Conservation (phyloP, 2,888 invertebrate species). For the Carcina quercana region DNA sequence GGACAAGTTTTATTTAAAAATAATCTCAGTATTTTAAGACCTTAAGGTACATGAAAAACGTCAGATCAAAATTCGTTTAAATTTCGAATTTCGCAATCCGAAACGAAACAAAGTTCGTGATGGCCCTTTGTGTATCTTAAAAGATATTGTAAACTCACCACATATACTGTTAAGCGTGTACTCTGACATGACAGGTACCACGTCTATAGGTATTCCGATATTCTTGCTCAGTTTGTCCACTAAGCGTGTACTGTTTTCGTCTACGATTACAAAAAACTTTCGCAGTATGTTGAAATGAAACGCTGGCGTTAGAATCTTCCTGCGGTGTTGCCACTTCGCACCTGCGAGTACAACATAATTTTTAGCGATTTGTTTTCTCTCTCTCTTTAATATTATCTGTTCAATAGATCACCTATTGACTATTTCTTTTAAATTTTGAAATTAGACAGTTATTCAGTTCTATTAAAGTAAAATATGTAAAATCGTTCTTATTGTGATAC, state of each 20-base stretch:
- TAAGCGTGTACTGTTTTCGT: conserved; percentile 54
- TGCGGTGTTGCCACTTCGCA: conserved; percentile 74
- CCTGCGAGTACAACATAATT: conserved; percentile 32
- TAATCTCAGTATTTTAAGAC: too few relatives aligned
- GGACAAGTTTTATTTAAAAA: too few relatives aligned
- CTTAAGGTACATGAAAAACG: too few relatives aligned
- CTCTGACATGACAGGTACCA: conserved; percentile 70
- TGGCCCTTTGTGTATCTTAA: too few relatives aligned
- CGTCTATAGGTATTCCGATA: conserved; percentile 40
- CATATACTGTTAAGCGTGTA: conserved; percentile 76
- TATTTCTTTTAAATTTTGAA: too few relatives aligned
- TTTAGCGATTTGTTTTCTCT: not conserved
- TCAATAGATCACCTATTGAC: too few relatives aligned
- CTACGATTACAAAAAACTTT: conserved; percentile 47
- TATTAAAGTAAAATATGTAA: not conserved
- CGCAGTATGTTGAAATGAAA: conserved; percentile 78
- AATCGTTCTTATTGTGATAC: conserved; percentile 9
- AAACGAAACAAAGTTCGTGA: too few relatives aligned
- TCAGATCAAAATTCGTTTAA: too few relatives aligned
- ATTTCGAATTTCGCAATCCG: too few relatives aligned
- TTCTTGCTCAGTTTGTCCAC: conserved; percentile 30
- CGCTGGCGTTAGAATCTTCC: conserved; percentile 77
- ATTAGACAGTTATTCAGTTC: not conserved
- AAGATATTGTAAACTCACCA: too few relatives aligned
- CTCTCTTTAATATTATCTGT: too few relatives aligned